These are phyloP conservation scores for Polydesmus complanatus DNA, from an alignment of 2,888 invertebrate species.

Conservation along the genomic window DNA sequence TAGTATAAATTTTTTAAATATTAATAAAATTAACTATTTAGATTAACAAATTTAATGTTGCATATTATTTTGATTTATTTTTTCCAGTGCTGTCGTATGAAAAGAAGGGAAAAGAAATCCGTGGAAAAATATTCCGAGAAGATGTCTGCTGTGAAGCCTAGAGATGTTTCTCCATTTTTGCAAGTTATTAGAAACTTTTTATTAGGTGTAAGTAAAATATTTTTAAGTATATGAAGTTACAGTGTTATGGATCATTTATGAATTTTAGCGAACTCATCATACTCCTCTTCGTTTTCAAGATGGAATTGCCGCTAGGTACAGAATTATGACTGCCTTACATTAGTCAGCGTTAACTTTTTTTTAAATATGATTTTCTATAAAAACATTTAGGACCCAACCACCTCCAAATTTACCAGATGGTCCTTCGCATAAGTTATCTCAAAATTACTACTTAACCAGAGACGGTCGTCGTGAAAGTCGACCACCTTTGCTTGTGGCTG, in stretches of 20 bases:
- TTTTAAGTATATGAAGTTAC: neutral
- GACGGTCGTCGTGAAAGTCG: slow-evolving; percentile 67
- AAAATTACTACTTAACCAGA: slow-evolving; percentile 68
- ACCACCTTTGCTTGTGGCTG: slow-evolving; percentile 47
- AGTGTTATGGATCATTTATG: no score
- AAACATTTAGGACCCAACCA: slow-evolving; percentile 53
- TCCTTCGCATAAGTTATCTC: slow-evolving; percentile 57
- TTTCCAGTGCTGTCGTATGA: no score
- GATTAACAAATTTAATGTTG: no score
- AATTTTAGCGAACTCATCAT: slow-evolving; percentile 11
- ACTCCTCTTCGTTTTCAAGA: slow-evolving; percentile 53
- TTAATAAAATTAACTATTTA: no score
- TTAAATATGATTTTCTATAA: neutral
- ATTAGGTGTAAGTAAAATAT: slow-evolving; percentile 14
- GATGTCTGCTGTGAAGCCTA: slow-evolving; percentile 6
- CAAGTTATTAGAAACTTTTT: slow-evolving; percentile 10
- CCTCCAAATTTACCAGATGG: slow-evolving; percentile 69
- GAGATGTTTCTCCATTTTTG: slow-evolving; percentile 18
- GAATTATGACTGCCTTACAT: neutral
- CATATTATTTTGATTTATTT: no score
- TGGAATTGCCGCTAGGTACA: slow-evolving; percentile 38
- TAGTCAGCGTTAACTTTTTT: neutral
- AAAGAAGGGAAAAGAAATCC: no score
- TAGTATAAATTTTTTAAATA: no score
- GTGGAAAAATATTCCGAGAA: no score